These are phyloP conservation scores for Siniperca scherzeri DNA, from an alignment of 2,797 vertebrate genomes.

Conservation along the genomic window DNA sequence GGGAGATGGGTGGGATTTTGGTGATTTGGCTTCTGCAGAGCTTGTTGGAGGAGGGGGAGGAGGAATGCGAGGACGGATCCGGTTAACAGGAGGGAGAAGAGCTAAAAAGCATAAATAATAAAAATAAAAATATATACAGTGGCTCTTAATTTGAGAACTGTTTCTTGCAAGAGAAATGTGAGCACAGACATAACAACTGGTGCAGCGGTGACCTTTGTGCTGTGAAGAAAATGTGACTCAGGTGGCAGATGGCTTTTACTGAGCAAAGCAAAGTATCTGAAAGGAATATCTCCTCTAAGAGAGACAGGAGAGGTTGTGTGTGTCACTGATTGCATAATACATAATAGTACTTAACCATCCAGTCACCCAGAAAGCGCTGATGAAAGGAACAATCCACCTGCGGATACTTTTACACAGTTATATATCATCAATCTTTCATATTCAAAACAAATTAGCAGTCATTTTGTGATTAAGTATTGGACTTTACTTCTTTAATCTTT, in stretches of 20 bases:
- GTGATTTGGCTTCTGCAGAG: conserved; percentile 33
- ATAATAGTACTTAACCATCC: conserved; percentile 37
- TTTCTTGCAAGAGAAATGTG: conserved; percentile 19
- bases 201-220: conserved; percentile 47
- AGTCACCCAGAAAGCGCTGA: conserved; percentile 15
- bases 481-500: neutral
- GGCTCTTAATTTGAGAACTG: conserved; percentile 16
- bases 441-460: neutral
- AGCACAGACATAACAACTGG: conserved; percentile 34
- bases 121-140: neutral
- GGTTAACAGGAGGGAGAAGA: conserved; percentile 76
- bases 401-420: neutral
- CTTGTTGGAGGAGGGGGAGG: conserved; percentile 72
- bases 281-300: conserved; percentile 28
- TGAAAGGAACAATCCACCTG: conserved; percentile 21
- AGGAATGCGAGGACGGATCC: conserved; percentile 59
- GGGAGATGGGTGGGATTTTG: neutral
- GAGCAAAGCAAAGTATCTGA: conserved; percentile 35
- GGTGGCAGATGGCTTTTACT: conserved; percentile 49
- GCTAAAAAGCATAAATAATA: conserved; percentile 58
- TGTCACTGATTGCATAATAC: conserved; percentile 47
- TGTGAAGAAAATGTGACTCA: conserved; percentile 52
- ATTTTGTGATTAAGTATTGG: neutral
- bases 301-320: conserved; percentile 30
- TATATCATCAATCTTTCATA: neutral